Conservation (phyloP, 1,140 invertebrate species). For the Drosophila equinoxialis region DNA sequence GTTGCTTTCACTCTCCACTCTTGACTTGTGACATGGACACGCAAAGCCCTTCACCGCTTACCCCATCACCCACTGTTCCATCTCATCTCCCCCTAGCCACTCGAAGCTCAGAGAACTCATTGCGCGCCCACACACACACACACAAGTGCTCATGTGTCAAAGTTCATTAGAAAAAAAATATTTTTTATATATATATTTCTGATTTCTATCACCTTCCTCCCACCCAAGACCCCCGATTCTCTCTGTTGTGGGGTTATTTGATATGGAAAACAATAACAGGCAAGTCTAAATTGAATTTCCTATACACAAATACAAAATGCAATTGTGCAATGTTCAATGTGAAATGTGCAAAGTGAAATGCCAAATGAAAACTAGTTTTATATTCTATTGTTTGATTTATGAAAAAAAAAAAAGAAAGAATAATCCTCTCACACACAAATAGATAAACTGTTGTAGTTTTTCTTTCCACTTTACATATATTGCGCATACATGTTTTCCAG, state of each 20-base stretch:
- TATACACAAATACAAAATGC: slow-evolving; percentile 35
- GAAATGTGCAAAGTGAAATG: slow-evolving; percentile 30
- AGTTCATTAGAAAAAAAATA: slow-evolving; percentile 72
- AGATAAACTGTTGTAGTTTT: slow-evolving; percentile 9
- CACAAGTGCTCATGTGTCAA: slow-evolving; percentile 55
- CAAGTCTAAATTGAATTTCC: slow-evolving; percentile 61
- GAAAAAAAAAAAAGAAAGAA: slow-evolving; percentile 5
- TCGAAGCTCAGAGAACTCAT: not conserved
- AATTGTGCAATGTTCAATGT: slow-evolving; percentile 49
- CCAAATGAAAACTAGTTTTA: not conserved
- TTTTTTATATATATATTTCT: slow-evolving; percentile 32
- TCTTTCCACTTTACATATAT: slow-evolving; percentile 25
- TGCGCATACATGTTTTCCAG: slow-evolving; percentile 26
- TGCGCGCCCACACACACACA: not conserved
- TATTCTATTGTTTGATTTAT: slow-evolving; percentile 60
- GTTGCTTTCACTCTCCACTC: slow-evolving; percentile 41
- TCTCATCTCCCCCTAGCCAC: not conserved
- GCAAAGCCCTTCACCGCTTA: slow-evolving; percentile 39
- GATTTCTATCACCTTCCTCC: slow-evolving; percentile 7
- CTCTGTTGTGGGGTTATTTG: slow-evolving; percentile 20
- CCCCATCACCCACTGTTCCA: not conserved
- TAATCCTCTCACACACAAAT: not conserved
- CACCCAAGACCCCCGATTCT: not conserved
- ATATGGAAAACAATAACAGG: slow-evolving; percentile 34
- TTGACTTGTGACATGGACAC: slow-evolving; percentile 71